Conservation (phyloP, 1,140 invertebrate species). For the Bombus impatiens region DNA sequence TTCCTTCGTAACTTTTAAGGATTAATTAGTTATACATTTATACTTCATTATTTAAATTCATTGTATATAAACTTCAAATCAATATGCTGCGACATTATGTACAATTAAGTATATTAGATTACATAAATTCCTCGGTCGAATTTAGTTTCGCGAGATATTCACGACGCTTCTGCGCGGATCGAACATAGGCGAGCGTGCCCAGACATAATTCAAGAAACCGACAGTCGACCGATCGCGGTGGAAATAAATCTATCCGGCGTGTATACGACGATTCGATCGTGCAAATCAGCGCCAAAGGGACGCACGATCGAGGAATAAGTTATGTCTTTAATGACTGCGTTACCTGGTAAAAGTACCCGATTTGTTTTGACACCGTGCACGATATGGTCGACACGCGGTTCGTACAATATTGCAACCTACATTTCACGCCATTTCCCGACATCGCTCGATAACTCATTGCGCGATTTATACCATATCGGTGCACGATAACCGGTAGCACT, state of each 20-base stretch:
- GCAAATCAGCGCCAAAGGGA: slow-evolving; percentile 40
- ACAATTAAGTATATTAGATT: background rate
- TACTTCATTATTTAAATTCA: too few species aligned
- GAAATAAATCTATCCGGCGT: slow-evolving; percentile 46
- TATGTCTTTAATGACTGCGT: slow-evolving; percentile 45
- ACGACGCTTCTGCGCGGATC: background rate
- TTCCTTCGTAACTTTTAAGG: too few species aligned
- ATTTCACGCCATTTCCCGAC: slow-evolving; percentile 21
- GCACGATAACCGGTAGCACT: slow-evolving; percentile 31
- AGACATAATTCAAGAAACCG: slow-evolving; percentile 15
- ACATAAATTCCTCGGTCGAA: background rate
- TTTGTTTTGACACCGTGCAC: slow-evolving; percentile 40
- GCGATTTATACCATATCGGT: slow-evolving; percentile 10
- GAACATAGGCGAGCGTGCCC: background rate
- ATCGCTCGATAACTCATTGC: slow-evolving; percentile 11
- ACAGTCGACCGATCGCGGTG: slow-evolving; percentile 25
- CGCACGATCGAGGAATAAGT: slow-evolving; percentile 45
- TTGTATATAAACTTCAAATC: too few species aligned
- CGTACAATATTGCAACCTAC: slow-evolving; percentile 37
- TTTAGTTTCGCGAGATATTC: background rate
- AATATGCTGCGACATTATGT: too few species aligned
- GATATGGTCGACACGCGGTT: slow-evolving; percentile 19
- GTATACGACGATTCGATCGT: slow-evolving; percentile 50
- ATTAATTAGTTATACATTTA: too few species aligned
- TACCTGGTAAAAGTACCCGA: slow-evolving; percentile 44